Base-by-base conservation (phyloP, 2,888 invertebrate genomes). In the Lasius fuliginosus region DNA sequence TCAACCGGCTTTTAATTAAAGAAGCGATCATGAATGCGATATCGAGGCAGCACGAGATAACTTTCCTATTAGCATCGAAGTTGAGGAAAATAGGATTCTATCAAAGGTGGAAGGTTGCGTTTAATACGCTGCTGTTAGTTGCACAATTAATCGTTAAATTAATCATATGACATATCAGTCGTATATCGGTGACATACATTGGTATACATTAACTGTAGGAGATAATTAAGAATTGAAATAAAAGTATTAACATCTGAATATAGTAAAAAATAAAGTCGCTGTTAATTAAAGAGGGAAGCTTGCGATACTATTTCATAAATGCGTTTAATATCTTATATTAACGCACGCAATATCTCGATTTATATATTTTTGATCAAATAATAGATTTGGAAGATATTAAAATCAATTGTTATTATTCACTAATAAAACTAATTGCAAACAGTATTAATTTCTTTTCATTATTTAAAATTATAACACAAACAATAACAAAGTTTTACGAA, bases 1-100 rank as follows among this genome's bases (percentile, higher is more conserved):
- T 71, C 42, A 42, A 33, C 56, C 33, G 9, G 69, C 46, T 71
- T 73, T 73, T 81, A 81, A 81, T 81, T 81, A 81, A 73, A 49
- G 15, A 23, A 60, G 23, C 27, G 74, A 73, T 81, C 36, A 36
- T 46, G 27, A 36, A 46, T 73, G 36, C 15, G 74, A 79, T 79
- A 79, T 53, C n/a, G 73, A 27, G 15, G 46, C 23, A 30, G 40
- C 23, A 23, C 4, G 42, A 18, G 73, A 18, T 62, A 27, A n/a
- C 18, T n/a, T 60, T 27, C 33, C 79, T 46, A 46, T 68, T 77
- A 68, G n/a, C 33, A 36, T 1, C 12, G 18, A 79, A 73, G 73
- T 60, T 46, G 18, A 81, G 46, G 73, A 81, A 58, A 81, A 73
- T 81, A 27, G 46, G 4, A 49, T 71, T 71, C 27, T 18, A 60